These are phyloP conservation scores for Antennarius striatus DNA, from an alignment of 2,113 vertebrate species.

Conservation along the genomic window DNA sequence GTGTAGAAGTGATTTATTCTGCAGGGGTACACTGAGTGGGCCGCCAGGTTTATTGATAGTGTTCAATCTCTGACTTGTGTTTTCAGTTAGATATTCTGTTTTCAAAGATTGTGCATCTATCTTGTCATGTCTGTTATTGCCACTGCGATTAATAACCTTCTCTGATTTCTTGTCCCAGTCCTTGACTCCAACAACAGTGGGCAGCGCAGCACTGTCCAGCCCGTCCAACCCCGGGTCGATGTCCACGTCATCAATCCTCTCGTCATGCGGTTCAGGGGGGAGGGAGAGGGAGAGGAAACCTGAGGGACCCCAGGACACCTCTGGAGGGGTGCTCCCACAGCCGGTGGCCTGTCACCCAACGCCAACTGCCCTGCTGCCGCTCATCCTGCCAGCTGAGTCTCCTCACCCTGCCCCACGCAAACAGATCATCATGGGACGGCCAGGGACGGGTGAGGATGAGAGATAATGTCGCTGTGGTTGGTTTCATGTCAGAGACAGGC, in stretches of 20 bases:
- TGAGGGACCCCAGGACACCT: conserved; percentile 69
- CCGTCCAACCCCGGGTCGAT: conserved; percentile 41
- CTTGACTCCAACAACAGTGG: conserved; percentile 65
- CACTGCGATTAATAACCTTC: background rate
- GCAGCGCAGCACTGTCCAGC: conserved; percentile 67
- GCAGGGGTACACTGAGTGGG: background rate
- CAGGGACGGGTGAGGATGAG: conserved; percentile 85
- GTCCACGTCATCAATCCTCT: conserved; percentile 47
- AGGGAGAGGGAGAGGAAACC: conserved; percentile 76
- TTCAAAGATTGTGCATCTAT: background rate
- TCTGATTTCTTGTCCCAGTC: conserved; percentile 58
- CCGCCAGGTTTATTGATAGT: background rate
- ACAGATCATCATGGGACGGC: conserved; percentile 93
- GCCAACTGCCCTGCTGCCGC: conserved; percentile 89
- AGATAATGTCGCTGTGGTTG: background rate
- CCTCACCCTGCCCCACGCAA: conserved; percentile 89
- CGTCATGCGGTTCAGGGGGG: conserved; percentile 69
- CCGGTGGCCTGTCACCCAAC: conserved; percentile 91
- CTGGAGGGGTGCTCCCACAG: conserved; percentile 76
- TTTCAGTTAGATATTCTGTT: background rate
- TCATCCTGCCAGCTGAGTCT: conserved; percentile 89
- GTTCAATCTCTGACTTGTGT: no score
- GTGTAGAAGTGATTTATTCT: background rate
- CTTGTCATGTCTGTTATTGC: no score
- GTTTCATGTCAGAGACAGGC: conserved; percentile 23